Conservation (phyloP, 2,888 invertebrate genomes). For the Coremacera marginata region DNA sequence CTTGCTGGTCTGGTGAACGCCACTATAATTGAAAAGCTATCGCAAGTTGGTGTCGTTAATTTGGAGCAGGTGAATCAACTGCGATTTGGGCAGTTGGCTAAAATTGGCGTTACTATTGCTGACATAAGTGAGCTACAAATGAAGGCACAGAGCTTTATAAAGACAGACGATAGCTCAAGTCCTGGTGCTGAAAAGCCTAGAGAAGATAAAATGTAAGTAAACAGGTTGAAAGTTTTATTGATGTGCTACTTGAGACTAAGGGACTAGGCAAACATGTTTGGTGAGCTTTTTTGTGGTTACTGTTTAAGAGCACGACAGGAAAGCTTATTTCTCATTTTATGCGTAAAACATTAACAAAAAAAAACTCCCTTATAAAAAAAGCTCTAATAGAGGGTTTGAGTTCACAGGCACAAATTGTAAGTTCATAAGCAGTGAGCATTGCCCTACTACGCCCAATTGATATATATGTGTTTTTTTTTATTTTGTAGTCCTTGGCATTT, state of each 20-base stretch:
- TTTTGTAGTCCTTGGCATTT: background rate
- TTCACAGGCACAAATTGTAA: no score
- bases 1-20: conserved; percentile 73
- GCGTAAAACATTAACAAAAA: no score
- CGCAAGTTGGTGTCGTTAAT: conserved; percentile 74
- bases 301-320: no score
- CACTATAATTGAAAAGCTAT: conserved; percentile 74
- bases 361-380: no score
- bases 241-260: no score
- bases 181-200: background rate
- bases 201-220: conserved; percentile 32
- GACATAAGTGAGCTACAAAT: conserved; percentile 76
- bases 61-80: conserved; percentile 75
- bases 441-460: no score
- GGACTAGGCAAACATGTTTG: no score
- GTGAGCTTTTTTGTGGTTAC: no score
- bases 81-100: conserved; percentile 74
- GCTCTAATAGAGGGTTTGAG: no score
- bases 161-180: background rate
- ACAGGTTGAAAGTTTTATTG: background rate
- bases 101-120: conserved; percentile 73
- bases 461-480: no score
- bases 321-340: no score
- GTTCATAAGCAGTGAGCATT: no score
- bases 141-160: conserved; percentile 72